Base-by-base conservation (phyloP, 1,140 invertebrate species). In the Scylla paramamosain region DNA sequence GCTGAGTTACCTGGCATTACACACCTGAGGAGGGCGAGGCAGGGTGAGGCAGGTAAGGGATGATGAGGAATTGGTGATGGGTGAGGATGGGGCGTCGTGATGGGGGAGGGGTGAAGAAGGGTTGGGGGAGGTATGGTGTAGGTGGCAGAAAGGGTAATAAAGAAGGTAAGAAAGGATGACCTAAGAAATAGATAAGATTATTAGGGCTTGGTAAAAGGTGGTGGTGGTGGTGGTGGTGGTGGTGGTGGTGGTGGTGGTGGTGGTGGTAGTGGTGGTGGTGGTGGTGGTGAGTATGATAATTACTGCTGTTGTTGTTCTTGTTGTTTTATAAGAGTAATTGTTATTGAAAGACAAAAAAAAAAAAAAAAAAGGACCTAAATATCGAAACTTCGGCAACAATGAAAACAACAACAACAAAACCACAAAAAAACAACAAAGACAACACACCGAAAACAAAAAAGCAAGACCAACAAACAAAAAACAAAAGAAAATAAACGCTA, bases 1-100 rank as follows among this genome's bases (percentile, higher is more conserved):
- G 39, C 84, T 32, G n/a, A 28, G 83, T 84, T 84, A 84, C 83
- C 28, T 46, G 84, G 10, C 67, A 46, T 87, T 87, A 87, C 84
- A 16, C n/a, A n/a, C 67, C 67, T 77, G 67, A 77, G 28, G 84
- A 39, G 84, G 84, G 84, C 14, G 14, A 20, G 87, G 25, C n/a
- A 20, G 20, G 87, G 31, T 0, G 20, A 20, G 2, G 87, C 16
- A 46, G 16, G 45, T 46, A 89, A n/a, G 67, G 20, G 67, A 25
- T 1, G 25, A 77, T 12, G n/a, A 20, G 12, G 20, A 3, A 77
- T 0, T 39, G 39, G 39, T 39, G 39, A 39, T 39, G 39, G 39
- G 39, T 39, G 39, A 39, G 39, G 39, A 39, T 39, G 39, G 39
- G 39, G 39, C 39, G 39, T 39, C 39, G 39, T 39, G 39, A 39